phyloP scores from a whole-genome alignment of 2,113 vertebrate species.

The Hystrix brachyura region DNA sequence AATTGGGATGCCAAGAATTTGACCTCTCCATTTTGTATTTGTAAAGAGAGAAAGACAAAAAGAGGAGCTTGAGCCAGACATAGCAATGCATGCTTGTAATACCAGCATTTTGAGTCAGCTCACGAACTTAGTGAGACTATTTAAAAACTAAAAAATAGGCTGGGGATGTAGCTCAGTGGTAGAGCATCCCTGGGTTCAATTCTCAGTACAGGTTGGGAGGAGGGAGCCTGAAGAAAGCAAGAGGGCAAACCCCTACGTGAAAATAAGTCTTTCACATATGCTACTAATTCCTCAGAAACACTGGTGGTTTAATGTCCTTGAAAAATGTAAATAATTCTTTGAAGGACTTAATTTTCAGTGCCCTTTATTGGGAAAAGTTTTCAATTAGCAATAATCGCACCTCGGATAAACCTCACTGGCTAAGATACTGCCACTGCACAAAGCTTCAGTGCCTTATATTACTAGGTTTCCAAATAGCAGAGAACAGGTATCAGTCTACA shows the following conservation, averaged over 20 bases:
- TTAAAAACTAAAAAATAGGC: background rate
- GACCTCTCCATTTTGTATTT: background rate
- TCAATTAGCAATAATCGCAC: too few relatives aligned
- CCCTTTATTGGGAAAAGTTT: background rate
- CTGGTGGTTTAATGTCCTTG: background rate
- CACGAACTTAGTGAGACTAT: background rate
- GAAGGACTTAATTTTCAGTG: background rate
- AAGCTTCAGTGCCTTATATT: background rate
- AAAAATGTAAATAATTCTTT: constrained; percentile 34
- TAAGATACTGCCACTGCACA: too few relatives aligned
- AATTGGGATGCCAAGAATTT: constrained; percentile 7
- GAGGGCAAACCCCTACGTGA: background rate
- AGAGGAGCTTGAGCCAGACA: background rate
- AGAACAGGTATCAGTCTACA: constrained; percentile 44
- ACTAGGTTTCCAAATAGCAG: constrained; percentile 34
- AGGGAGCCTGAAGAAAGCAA: background rate
- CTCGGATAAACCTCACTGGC: too few relatives aligned
- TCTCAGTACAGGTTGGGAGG: background rate
- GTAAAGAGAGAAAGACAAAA: background rate
- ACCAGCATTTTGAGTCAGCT: background rate
- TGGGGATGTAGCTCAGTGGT: background rate
- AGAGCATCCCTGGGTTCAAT: background rate
- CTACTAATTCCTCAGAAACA: background rate
- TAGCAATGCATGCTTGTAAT: background rate
- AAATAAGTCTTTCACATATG: constrained; percentile 32